A percentile compares a stretch with the other conserved stretches of the same genome.
Evolutionary conservation across 2,113 vertebrate genomes (phyloP).

Genomic region (Oncorhynchus clarkii): DNA sequence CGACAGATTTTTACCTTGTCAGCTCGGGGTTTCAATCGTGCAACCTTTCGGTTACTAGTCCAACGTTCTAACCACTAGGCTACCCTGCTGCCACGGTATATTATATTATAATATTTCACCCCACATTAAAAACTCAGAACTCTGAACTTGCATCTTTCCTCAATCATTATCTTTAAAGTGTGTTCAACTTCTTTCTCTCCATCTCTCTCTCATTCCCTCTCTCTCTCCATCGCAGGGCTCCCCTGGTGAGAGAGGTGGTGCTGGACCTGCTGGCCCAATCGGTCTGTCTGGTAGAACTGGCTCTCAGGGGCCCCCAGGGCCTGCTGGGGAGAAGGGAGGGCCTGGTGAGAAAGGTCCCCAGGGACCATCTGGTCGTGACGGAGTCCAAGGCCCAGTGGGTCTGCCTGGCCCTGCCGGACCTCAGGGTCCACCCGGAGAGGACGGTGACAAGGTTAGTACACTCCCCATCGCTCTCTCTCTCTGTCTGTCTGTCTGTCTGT

Average conservation of each 20-base stretch:
- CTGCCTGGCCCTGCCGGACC: constrained; percentile 93
- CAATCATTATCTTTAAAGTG: neutral
- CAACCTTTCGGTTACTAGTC: no score
- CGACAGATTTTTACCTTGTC: no score
- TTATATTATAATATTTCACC: no score
- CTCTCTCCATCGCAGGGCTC: constrained; percentile 78
- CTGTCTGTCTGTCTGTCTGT: no score
- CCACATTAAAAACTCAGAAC: no score
- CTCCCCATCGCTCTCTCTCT: neutral
- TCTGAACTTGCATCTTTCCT: no score
- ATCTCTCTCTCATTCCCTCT: no score
- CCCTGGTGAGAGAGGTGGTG: constrained; percentile 89
- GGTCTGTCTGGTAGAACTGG: constrained; percentile 91
- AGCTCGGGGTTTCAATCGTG: no score
- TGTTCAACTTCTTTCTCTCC: neutral
- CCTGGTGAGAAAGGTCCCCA: constrained; percentile 96
- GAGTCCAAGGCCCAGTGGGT: constrained; percentile 93
- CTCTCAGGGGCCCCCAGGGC: constrained; percentile 91
- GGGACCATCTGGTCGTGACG: constrained; percentile 93
- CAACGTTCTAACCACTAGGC: no score
- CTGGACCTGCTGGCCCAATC: constrained; percentile 91
- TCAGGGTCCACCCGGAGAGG: constrained; percentile 93
- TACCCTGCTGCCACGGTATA: no score
- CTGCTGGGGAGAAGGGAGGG: constrained; percentile 93
- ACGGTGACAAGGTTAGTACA: constrained; percentile 91